phyloP scores from a whole-genome alignment of 2,113 vertebrate species.

The Hippocampus zosterae region DNA sequence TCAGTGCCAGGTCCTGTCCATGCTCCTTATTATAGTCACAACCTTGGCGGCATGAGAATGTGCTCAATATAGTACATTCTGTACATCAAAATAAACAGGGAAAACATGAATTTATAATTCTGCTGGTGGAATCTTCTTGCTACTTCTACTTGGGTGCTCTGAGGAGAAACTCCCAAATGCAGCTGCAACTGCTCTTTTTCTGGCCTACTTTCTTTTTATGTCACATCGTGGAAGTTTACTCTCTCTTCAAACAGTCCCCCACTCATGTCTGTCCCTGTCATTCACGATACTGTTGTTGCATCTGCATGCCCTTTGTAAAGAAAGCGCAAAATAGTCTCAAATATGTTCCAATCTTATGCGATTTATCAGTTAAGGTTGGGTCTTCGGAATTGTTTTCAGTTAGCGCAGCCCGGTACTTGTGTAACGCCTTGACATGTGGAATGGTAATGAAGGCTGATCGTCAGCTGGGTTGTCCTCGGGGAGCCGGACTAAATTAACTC shows the following conservation, averaged over 20 bases:
- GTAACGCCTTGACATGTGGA: slow-evolving; percentile 36
- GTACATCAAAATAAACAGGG: slow-evolving; percentile 37
- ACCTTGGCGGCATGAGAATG: slow-evolving; percentile 11
- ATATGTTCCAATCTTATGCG: not conserved
- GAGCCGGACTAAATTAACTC: slow-evolving; percentile 12
- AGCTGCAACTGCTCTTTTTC: not conserved
- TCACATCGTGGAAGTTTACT: slow-evolving; percentile 19
- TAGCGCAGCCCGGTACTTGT: slow-evolving; percentile 10
- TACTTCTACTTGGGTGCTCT: slow-evolving; percentile 13
- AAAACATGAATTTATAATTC: slow-evolving; percentile 43
- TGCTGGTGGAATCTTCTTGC: slow-evolving; percentile 22
- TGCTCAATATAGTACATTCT: slow-evolving; percentile 3
- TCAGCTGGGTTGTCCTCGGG: slow-evolving; percentile 23
- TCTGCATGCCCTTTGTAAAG: slow-evolving; percentile 1
- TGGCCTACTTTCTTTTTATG: slow-evolving; percentile 28
- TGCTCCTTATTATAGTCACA: slow-evolving; percentile 13
- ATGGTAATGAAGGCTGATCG: slow-evolving; percentile 29
- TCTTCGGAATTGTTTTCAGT: slow-evolving; percentile 3
- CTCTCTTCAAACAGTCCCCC: slow-evolving; percentile 11
- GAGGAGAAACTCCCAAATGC: slow-evolving; percentile 13
- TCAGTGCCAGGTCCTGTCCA: slow-evolving; percentile 5
- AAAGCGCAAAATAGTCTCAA: slow-evolving; percentile 10
- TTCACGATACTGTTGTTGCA: not conserved
- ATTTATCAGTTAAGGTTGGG: not conserved
- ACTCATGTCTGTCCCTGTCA: slow-evolving; percentile 12